Conservation (phyloP, 2,888 invertebrate species). For the Plagiodera versicolora region DNA sequence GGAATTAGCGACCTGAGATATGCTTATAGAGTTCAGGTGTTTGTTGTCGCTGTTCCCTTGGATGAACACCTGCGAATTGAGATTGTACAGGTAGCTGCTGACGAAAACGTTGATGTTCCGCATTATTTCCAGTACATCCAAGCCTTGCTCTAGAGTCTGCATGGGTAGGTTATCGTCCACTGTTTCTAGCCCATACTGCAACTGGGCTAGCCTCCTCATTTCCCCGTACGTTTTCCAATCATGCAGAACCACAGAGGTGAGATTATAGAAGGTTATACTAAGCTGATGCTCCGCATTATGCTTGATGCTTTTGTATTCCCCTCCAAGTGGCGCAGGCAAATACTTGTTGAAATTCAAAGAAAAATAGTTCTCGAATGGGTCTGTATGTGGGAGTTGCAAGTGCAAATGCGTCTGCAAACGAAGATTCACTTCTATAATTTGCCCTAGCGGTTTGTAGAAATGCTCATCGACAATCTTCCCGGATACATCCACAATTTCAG, state of each 20-base stretch:
- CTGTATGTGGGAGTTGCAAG: slow-evolving; percentile 70
- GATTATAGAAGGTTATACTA: slow-evolving; percentile 93
- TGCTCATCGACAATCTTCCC: slow-evolving; percentile 58
- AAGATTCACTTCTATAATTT: slow-evolving; percentile 89
- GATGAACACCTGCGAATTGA: slow-evolving; percentile 95
- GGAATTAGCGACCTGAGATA: slow-evolving; percentile 94
- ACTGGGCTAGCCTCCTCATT: slow-evolving; percentile 89
- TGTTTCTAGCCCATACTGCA: slow-evolving; percentile 78
- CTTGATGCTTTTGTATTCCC: slow-evolving; percentile 50
- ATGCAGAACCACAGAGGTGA: slow-evolving; percentile 94
- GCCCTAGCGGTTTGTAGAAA: slow-evolving; percentile 73
- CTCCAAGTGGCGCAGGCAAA: slow-evolving; percentile 46
- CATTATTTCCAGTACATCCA: slow-evolving; percentile 97
- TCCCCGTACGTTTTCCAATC: slow-evolving; percentile 98
- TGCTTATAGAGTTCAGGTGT: slow-evolving; percentile 92
- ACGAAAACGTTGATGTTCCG: slow-evolving; percentile 95
- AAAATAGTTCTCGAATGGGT: slow-evolving; percentile 49
- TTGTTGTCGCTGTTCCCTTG: slow-evolving; percentile 90
- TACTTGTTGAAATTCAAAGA: slow-evolving; percentile 47
- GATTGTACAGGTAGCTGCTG: slow-evolving; percentile 88
- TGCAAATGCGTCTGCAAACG: slow-evolving; percentile 91
- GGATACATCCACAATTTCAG: slow-evolving; percentile 5
- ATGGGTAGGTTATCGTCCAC: slow-evolving; percentile 94
- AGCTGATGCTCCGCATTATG: slow-evolving; percentile 82
- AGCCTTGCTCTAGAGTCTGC: slow-evolving; percentile 94